These are phyloP conservation scores for Chionomys nivalis DNA, from an alignment of 2,113 vertebrate genomes.

Conservation along the genomic window DNA sequence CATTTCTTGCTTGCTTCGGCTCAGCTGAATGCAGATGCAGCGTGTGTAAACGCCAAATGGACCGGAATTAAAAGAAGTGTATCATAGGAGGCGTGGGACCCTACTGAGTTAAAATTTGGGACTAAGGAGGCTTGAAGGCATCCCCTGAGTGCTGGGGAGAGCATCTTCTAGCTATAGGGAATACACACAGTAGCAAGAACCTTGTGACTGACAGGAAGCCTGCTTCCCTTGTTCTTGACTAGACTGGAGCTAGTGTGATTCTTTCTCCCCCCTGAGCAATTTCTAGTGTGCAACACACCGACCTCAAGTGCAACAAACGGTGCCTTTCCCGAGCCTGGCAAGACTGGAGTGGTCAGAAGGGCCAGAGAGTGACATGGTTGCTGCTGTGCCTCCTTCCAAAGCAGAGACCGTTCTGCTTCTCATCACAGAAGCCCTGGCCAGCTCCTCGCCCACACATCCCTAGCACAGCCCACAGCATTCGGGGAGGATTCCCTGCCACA, in stretches of 20 bases:
- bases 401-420: neutral
- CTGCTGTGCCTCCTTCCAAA: neutral
- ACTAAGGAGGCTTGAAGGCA: neutral
- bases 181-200: neutral
- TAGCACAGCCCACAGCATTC: neutral
- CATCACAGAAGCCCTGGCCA: neutral
- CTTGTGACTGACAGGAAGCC: neutral
- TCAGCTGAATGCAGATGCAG: neutral
- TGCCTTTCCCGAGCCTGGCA: neutral
- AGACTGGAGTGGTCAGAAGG: neutral
- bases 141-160: fast-evolving
- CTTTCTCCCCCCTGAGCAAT: neutral
- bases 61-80: neutral
- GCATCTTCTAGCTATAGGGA: neutral
- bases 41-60: neutral
- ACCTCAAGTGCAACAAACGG: neutral
- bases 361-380: neutral
- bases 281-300: neutral
- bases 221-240: neutral
- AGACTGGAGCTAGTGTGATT: neutral
- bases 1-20: neutral
- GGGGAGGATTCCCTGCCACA: constrained; percentile 70
- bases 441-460: neutral
- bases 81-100: neutral
- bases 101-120: neutral